A percentile compares a stretch with the other conserved stretches of the same genome.
Evolutionary conservation across 2,888 invertebrate genomes (phyloP).

Genomic region (Caenorhabditis zanzibari): DNA sequence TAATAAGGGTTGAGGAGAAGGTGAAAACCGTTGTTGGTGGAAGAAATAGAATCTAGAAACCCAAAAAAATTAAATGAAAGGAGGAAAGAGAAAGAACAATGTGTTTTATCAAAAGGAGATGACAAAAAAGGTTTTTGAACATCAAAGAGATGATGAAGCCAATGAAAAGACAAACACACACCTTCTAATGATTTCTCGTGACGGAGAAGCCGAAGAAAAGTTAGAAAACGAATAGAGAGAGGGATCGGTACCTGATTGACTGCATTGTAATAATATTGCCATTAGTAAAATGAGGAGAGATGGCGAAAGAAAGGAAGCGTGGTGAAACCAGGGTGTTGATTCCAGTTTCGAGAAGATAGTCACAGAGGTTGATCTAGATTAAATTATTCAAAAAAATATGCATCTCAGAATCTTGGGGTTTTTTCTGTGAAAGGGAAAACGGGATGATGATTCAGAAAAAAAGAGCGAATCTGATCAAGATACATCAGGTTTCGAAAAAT

Average conservation of each 20-base stretch:
- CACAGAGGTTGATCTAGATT: constrained; percentile 33
- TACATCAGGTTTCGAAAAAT: no score
- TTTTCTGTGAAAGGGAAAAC: no score
- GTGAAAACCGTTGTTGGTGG: constrained; percentile 4
- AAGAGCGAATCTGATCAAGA: no score
- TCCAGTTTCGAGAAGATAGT: constrained; percentile 43
- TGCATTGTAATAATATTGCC: constrained; percentile 58
- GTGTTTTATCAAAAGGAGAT: background rate
- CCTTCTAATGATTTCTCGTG: constrained; percentile 32
- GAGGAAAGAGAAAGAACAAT: constrained; percentile 5
- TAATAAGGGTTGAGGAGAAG: constrained; percentile 3
- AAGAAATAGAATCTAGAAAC: background rate
- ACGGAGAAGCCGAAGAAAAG: constrained; percentile 36
- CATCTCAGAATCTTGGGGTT: background rate
- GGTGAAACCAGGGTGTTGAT: constrained; percentile 39
- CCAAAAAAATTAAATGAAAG: background rate
- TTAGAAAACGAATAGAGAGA: constrained; percentile 19
- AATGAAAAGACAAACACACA: constrained; percentile 35
- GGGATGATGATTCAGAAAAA: background rate
- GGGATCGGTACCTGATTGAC: constrained; percentile 56
- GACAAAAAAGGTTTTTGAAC: constrained; percentile 36
- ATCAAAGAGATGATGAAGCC: constrained; percentile 46
- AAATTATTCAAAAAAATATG: constrained; percentile 20
- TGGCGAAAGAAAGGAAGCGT: constrained; percentile 1
- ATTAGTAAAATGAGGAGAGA: constrained; percentile 45